phyloP scores from a whole-genome alignment of 2,888 invertebrate genomes.

The Sepioteuthis lessoniana region DNA sequence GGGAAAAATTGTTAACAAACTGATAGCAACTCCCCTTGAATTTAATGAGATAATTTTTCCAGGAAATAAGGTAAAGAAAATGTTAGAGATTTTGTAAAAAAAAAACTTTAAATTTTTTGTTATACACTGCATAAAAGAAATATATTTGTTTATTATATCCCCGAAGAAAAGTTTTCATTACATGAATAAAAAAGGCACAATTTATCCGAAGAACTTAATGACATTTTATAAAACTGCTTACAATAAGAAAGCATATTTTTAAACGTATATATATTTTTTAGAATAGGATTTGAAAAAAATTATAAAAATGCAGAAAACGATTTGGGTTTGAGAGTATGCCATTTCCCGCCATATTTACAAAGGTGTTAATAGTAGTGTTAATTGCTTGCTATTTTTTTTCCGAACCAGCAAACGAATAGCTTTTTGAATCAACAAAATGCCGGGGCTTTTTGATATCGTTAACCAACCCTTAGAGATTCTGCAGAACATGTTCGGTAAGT shows the following conservation, averaged over 20 bases:
- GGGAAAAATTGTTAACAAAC: no score
- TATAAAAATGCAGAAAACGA: background rate
- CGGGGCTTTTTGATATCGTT: constrained; percentile 65
- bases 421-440: constrained; percentile 56
- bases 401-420: background rate
- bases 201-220: background rate
- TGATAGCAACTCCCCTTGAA: no score
- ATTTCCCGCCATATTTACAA: constrained; percentile 49
- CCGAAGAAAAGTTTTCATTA: background rate
- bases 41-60: no score
- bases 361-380: background rate
- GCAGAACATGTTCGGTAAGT: constrained; percentile 61
- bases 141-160: background rate
- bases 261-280: background rate
- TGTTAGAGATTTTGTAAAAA: no score
- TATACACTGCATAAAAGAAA: background rate
- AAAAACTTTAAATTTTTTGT: no score
- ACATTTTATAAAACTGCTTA: background rate
- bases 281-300: background rate
- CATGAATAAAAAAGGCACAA: background rate
- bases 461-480: constrained; percentile 63
- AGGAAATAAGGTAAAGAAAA: no score
- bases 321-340: background rate
- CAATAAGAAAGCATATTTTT: background rate
- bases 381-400: no score